phyloP scores from a whole-genome alignment of 2,797 vertebrate species.

The Mustela erminea region DNA sequence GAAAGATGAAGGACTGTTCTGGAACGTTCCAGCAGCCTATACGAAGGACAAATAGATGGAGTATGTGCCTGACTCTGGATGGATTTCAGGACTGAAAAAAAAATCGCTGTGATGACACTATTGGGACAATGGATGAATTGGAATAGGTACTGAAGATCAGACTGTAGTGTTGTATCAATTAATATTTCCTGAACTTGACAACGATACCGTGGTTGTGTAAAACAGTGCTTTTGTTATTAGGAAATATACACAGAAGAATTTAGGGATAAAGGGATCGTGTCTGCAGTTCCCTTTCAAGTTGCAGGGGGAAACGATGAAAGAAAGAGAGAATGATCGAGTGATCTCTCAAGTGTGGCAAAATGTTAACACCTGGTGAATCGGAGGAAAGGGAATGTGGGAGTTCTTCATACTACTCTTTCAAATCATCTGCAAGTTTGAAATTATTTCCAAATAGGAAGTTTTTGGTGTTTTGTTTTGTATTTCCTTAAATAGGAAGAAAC shows the following conservation, averaged over 20 bases:
- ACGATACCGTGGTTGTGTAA: neutral
- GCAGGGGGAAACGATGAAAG: neutral
- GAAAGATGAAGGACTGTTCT: neutral
- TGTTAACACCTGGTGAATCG: neutral
- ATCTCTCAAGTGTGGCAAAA: neutral
- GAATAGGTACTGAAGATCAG: neutral
- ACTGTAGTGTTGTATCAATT: neutral
- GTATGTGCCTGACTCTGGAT: neutral
- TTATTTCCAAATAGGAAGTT: slow-evolving; percentile 3
- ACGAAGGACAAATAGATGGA: neutral
- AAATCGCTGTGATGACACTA: neutral
- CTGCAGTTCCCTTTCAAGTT: neutral
- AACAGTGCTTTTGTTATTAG: neutral
- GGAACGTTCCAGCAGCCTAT: neutral
- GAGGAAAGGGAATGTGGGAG: neutral
- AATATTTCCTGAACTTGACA: neutral
- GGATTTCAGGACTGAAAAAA: neutral
- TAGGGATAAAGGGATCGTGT: neutral
- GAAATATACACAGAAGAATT: neutral
- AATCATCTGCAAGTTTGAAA: neutral
- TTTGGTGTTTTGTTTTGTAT: too few species aligned
- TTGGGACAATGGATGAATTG: neutral
- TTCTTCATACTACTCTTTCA: neutral
- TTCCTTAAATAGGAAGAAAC: neutral
- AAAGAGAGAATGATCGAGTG: neutral